A percentile compares a stretch with the other conserved stretches of the same genome.
These are phyloP conservation scores for Drosophila triauraria DNA, from an alignment of 1,140 invertebrate genomes.

Conservation along the genomic window DNA sequence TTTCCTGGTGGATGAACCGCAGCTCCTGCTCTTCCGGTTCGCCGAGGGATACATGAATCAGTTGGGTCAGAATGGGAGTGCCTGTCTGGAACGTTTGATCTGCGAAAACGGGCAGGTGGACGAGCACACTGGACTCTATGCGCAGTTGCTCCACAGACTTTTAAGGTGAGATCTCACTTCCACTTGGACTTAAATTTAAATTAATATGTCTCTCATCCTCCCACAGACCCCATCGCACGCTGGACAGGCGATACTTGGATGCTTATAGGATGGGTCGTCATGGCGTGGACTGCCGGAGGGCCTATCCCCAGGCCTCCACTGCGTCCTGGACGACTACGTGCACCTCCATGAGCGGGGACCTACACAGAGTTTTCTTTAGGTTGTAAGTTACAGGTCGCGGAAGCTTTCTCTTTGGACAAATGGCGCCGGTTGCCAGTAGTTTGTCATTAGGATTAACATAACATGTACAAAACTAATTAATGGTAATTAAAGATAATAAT, in stretches of 20 bases:
- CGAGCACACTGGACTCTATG: slow-evolving; percentile 66
- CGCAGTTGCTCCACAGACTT: slow-evolving; percentile 60
- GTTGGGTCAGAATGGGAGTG: slow-evolving; percentile 52
- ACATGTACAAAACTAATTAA: slow-evolving; percentile 68
- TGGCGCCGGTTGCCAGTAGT: slow-evolving; percentile 54
- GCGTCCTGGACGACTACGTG: slow-evolving; percentile 61
- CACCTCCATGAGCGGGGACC: slow-evolving; percentile 58
- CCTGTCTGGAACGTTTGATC: slow-evolving; percentile 57
- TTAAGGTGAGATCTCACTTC: slow-evolving; percentile 42
- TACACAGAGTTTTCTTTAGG: slow-evolving; percentile 53
- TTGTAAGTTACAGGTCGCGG: not conserved
- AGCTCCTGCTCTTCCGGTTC: slow-evolving; percentile 55
- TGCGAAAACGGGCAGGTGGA: slow-evolving; percentile 72
- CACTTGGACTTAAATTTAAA: accelerated
- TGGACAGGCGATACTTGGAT: slow-evolving; percentile 49
- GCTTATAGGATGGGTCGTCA: slow-evolving; percentile 62
- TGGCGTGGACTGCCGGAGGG: slow-evolving; percentile 56
- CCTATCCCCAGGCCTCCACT: slow-evolving; percentile 54
- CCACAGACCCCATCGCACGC: slow-evolving; percentile 52
- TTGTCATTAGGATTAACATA: slow-evolving; percentile 52
- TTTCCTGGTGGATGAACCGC: slow-evolving; percentile 55
- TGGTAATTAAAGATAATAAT: slow-evolving; percentile 51
- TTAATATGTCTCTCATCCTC: not conserved
- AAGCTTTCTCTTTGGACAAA: slow-evolving; percentile 19
- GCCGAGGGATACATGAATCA: slow-evolving; percentile 62